These are phyloP conservation scores for Thamnophis sirtalis DNA, from an alignment of 2,113 vertebrate species.

Conservation along the genomic window DNA sequence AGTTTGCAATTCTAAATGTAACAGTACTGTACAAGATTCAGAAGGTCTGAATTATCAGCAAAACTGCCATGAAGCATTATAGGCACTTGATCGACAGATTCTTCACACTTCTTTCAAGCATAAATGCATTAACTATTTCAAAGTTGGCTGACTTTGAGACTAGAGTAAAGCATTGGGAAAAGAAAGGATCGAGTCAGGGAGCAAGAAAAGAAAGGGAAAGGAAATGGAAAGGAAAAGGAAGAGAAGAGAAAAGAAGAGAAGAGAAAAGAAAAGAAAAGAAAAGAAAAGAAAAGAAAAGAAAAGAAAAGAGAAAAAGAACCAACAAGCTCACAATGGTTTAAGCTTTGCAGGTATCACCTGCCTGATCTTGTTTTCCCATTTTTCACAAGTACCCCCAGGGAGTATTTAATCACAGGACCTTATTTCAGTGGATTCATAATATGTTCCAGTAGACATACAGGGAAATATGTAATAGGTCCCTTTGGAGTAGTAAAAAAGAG, in stretches of 20 bases:
- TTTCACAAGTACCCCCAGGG: slow-evolving; percentile 42
- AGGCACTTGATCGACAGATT: not conserved
- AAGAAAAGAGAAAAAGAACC: not conserved
- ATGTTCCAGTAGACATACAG: not conserved
- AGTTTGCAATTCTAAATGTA: not conserved
- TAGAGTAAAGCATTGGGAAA: not conserved
- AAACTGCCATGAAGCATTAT: not conserved
- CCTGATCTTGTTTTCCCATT: slow-evolving; percentile 24
- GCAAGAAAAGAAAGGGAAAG: not conserved
- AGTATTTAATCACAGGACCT: slow-evolving; percentile 54
- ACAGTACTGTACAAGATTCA: fast-evolving
- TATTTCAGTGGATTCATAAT: slow-evolving; percentile 37
- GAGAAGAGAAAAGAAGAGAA: not conserved
- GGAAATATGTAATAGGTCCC: not conserved
- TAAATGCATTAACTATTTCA: not conserved
- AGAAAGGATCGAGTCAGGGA: not conserved
- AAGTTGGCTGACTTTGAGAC: not conserved
- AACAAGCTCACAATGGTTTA: not conserved
- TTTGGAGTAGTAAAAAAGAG: not conserved
- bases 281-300: not conserved
- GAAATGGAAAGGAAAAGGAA: not conserved
- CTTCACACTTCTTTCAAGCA: not conserved
- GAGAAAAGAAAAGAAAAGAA: not conserved
- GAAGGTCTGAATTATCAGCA: not conserved
- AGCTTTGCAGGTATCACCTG: not conserved